These are phyloP conservation scores for Stomatorhinus walkeri DNA, from an alignment of 2,797 vertebrate genomes.

Conservation along the genomic window DNA sequence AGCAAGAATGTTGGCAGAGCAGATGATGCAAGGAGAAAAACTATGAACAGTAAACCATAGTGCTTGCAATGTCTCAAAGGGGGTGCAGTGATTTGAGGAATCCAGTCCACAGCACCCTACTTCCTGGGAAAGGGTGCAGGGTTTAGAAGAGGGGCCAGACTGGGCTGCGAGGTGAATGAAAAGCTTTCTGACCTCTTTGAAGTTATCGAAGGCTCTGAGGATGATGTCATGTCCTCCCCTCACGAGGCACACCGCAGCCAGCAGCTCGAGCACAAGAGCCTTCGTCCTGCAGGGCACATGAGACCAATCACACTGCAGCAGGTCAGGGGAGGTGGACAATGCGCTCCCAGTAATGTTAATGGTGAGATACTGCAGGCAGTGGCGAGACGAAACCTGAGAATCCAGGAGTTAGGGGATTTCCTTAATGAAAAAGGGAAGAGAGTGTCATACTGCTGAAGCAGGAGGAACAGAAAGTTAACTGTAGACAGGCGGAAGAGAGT, in stretches of 20 bases:
- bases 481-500: neutral
- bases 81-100: neutral
- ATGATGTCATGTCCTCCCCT: slow-evolving; percentile 87
- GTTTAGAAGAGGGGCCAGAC: neutral
- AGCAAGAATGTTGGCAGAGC: neutral
- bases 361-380: neutral
- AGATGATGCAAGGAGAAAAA: neutral
- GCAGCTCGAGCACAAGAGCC: slow-evolving; percentile 79
- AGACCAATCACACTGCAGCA: neutral
- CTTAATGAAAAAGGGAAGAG: neutral
- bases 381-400: neutral
- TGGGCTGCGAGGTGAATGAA: neutral
- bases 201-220: slow-evolving; percentile 79
- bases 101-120: neutral
- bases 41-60: neutral
- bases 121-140: neutral
- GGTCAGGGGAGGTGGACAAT: neutral
- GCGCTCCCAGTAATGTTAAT: neutral
- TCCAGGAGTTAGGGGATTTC: neutral
- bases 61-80: neutral
- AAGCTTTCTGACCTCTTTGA: slow-evolving; percentile 71
- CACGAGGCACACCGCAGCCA: slow-evolving; percentile 81
- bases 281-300: slow-evolving; percentile 62
- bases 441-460: neutral
- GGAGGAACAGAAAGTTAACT: neutral